Evolutionary conservation across 2,888 invertebrate species (phyloP), one percentile per base, ranked within the genome.

Genomic region (Plutella xylostella): DNA sequence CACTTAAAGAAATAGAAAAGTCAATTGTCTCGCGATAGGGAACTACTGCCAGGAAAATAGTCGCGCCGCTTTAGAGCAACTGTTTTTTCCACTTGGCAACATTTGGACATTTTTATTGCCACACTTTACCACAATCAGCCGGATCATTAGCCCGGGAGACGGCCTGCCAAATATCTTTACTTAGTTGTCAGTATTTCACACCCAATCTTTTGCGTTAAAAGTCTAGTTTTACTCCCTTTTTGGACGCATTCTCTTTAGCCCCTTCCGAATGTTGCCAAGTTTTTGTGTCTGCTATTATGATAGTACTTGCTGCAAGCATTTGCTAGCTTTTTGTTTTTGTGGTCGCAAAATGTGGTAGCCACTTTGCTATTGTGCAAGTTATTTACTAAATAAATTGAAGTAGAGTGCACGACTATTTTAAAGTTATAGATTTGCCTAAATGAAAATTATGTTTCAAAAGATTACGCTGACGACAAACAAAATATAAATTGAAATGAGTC

Each of bases 61-160:
- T 72, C 72, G 20, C 20, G 43, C 39, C n/a, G 71, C 73, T 78
- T 78, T 72, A 73, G 66, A 72, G 63, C 72, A 73, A 70, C 72
- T 72, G 78, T 76, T 79, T 78, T 74, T 74, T 72, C 72, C 68
- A 74, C 69, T 83, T 83, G 82, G 82, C 82, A 82, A 70, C 76
- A 75, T 67, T 64, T 64, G 71, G 76, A 74, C 75, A 71, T 71
- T 78, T 73, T 79, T 78, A 79, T 75, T 69, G 80, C 72, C 74
- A 76, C 80, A 75, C 73, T 83, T 83, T 73, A 73, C 80, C 80
- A 65, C 79, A 83, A 83, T 82, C 79, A 80, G 74, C 70, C 63
- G 79, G 77, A 79, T 83, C 80, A 83, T 83, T 83, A 83, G 79
- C 74, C 68, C 65, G 73, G 69, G 73, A 72, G 73, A 43, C 31